phyloP scores from a whole-genome alignment of 2,797 vertebrate species.

The Tauraco hartlaubi region DNA sequence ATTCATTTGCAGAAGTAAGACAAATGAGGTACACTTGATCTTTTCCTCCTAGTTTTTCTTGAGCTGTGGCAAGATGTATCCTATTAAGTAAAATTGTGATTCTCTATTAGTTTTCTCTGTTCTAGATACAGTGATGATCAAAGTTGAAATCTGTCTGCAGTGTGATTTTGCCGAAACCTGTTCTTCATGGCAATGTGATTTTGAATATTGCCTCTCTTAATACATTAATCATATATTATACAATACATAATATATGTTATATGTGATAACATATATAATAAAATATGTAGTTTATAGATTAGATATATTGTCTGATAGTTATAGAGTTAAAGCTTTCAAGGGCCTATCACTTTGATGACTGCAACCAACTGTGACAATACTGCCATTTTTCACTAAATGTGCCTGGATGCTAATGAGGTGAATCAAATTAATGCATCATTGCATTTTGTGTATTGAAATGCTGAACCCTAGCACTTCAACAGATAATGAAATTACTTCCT shows the following conservation, averaged over 20 bases:
- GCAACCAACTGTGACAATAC: constrained; percentile 5
- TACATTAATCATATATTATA: neutral
- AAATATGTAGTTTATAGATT: too few species aligned
- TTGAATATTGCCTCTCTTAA: neutral
- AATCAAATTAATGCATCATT: constrained; percentile 49
- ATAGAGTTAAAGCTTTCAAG: neutral
- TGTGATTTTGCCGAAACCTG: neutral
- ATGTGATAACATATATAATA: too few species aligned
- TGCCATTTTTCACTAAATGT: constrained; percentile 32
- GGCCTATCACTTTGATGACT: neutral
- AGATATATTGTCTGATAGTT: neutral
- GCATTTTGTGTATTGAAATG: constrained; percentile 34
- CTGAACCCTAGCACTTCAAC: constrained; percentile 35
- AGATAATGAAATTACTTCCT: constrained; percentile 51
- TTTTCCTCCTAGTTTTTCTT: neutral
- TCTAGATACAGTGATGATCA: neutral
- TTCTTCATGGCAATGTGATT: neutral
- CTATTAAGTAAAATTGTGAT: neutral
- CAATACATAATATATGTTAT: neutral
- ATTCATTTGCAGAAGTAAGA: neutral
- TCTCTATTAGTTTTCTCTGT: neutral
- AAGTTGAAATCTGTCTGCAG: neutral
- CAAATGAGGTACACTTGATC: neutral
- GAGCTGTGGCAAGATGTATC: neutral
- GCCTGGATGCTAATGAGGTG: constrained; percentile 22